These are phyloP conservation scores for Clupea harengus DNA, from an alignment of 2,113 vertebrate species.

Conservation along the genomic window DNA sequence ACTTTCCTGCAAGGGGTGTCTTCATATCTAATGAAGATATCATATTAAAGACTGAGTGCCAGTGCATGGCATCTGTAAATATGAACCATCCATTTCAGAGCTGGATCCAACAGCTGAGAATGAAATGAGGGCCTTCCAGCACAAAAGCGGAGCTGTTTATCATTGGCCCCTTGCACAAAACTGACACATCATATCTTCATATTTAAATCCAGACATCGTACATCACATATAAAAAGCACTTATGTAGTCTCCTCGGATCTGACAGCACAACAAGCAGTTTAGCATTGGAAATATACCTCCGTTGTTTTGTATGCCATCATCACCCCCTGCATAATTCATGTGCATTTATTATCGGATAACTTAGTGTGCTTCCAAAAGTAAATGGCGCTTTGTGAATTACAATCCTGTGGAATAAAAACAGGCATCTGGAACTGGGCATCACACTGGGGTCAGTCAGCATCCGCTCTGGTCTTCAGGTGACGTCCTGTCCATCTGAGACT, in stretches of 20 bases:
- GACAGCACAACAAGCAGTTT: slow-evolving; percentile 3
- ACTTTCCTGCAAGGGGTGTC: slow-evolving; percentile 17
- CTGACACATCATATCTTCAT: slow-evolving; percentile 44
- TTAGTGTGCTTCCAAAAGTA: neutral
- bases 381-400: neutral
- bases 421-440: slow-evolving; percentile 10
- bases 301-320: slow-evolving; percentile 17
- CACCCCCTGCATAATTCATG: neutral
- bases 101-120: slow-evolving; percentile 64
- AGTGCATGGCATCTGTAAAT: slow-evolving; percentile 30
- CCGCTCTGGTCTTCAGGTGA: neutral
- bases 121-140: slow-evolving; percentile 49
- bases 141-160: slow-evolving; percentile 42
- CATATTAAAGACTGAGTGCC: slow-evolving; percentile 28
- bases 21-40: slow-evolving; percentile 19
- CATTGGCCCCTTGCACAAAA: slow-evolving; percentile 49
- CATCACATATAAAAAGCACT: slow-evolving; percentile 37
- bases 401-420: neutral
- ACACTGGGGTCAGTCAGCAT: neutral
- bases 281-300: neutral
- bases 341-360: neutral
- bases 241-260: slow-evolving; percentile 32
- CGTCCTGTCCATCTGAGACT: slow-evolving; percentile 31
- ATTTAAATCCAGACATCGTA: slow-evolving; percentile 37
- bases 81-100: slow-evolving; percentile 49